phyloP scores from a whole-genome alignment of 92 coral and sea anemone genomes.

The Porites lobata region DNA sequence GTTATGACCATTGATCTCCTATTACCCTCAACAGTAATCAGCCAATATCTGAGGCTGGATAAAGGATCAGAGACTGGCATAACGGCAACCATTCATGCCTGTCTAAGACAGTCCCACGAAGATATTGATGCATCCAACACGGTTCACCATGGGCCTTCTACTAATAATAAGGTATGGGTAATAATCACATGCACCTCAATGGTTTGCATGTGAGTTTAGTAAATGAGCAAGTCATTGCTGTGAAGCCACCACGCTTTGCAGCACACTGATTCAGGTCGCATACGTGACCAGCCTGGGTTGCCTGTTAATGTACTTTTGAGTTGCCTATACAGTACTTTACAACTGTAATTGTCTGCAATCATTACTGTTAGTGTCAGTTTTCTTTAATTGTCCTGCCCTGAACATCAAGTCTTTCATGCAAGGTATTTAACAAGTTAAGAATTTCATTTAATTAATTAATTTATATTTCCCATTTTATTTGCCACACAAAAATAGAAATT shows the following conservation, averaged over 20 bases:
- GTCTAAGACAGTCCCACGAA: constrained; percentile 10
- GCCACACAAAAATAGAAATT: no score
- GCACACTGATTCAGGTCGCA: no score
- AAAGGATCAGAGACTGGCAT: constrained; percentile 34
- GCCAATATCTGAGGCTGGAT: neutral
- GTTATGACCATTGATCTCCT: no score
- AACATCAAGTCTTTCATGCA: constrained; percentile 8
- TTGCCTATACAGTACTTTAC: constrained; percentile 4
- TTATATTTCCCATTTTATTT: no score
- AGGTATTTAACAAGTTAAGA: neutral
- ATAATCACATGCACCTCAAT: constrained; percentile 4
- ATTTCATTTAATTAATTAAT: neutral
- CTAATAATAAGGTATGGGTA: constrained; percentile 45
- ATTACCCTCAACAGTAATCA: no score
- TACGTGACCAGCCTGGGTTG: neutral
- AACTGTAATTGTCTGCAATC: constrained; percentile 12
- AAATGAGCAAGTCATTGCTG: neutral
- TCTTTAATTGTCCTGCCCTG: constrained; percentile 26
- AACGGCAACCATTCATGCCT: constrained; percentile 37
- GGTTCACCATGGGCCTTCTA: constrained; percentile 68
- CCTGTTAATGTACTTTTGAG: constrained; percentile 5
- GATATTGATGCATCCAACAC: constrained; percentile 49
- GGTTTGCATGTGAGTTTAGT: constrained; percentile 3
- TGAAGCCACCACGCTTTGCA: neutral
- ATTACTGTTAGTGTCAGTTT: constrained; percentile 16